Evolutionary conservation across 2,113 vertebrate genomes (phyloP).

Genomic region (Epinephelus cyanopodus): DNA sequence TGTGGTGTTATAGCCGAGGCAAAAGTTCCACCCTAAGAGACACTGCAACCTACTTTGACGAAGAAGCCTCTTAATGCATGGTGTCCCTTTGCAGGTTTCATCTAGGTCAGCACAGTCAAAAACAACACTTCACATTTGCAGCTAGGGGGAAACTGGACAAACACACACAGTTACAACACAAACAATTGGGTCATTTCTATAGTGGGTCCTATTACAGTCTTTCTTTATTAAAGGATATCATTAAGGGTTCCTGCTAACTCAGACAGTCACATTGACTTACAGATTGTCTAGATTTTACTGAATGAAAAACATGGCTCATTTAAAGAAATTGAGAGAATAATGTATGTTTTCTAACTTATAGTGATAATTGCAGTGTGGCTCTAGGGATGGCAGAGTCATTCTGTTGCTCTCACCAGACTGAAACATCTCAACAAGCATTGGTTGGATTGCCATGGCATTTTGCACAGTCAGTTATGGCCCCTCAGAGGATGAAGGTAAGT

Average conservation of each 20-base stretch:
- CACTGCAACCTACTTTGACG: slow-evolving; percentile 65
- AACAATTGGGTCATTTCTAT: background rate
- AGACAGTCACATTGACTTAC: background rate
- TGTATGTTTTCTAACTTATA: background rate
- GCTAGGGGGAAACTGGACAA: slow-evolving; percentile 22
- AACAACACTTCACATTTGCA: slow-evolving; percentile 32
- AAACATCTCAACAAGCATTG: background rate
- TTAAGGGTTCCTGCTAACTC: background rate
- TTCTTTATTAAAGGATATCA: background rate
- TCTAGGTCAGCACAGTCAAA: slow-evolving; percentile 62
- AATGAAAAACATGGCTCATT: background rate
- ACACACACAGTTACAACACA: background rate
- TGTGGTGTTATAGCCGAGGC: slow-evolving; percentile 38
- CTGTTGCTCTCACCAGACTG: background rate
- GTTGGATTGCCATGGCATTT: too few relatives aligned
- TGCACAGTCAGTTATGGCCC: too few relatives aligned
- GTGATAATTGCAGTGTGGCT: background rate
- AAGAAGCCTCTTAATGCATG: slow-evolving; percentile 35
- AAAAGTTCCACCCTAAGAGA: slow-evolving; percentile 49
- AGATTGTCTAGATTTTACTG: background rate
- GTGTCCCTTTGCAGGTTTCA: slow-evolving; percentile 50
- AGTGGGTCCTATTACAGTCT: background rate
- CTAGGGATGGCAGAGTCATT: background rate
- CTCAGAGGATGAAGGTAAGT: too few relatives aligned
- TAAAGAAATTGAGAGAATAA: background rate